Conservation (phyloP, 2,888 invertebrate species). For the Eupeodes latifasciatus region DNA sequence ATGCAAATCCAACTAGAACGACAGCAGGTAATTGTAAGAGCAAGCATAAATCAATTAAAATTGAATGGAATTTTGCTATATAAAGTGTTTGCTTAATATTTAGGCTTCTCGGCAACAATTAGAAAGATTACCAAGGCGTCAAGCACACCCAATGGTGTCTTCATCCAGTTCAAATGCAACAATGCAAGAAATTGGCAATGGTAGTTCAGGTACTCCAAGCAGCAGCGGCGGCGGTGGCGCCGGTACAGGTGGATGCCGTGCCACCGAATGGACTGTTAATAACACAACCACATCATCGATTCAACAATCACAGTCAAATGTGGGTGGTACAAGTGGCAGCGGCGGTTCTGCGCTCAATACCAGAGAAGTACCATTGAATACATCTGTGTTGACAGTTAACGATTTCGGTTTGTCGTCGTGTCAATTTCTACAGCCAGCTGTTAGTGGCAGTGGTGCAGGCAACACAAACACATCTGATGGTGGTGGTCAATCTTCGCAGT, state of each 20-base stretch:
- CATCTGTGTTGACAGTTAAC: conserved; percentile 79
- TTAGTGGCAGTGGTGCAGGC: conserved; percentile 78
- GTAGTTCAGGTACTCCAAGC: conserved; percentile 78
- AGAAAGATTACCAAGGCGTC: conserved; percentile 94
- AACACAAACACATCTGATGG: conserved; percentile 76
- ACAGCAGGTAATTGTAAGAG: conserved; percentile 90
- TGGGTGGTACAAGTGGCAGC: conserved; percentile 82
- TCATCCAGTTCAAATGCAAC: conserved; percentile 86
- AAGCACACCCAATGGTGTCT: conserved; percentile 88
- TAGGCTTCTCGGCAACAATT: conserved; percentile 94
- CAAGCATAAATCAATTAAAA: conserved; percentile 15
- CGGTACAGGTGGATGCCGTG: conserved; percentile 79
- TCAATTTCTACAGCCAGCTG: conserved; percentile 78
- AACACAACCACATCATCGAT: conserved; percentile 80
- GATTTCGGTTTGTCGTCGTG: conserved; percentile 79
- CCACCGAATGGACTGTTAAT: conserved; percentile 82
- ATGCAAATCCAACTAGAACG: conserved; percentile 97
- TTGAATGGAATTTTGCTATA: conserved; percentile 6
- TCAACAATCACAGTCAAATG: conserved; percentile 83
- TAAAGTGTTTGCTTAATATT: conserved; percentile 51
- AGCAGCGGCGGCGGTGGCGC: conserved; percentile 77
- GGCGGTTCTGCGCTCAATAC: conserved; percentile 82
- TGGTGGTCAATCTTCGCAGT: conserved; percentile 80
- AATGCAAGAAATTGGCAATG: conserved; percentile 84
- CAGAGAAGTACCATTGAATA: conserved; percentile 82